Base-by-base conservation (phyloP, 2,888 invertebrate species). In the Rhagium mordax region DNA sequence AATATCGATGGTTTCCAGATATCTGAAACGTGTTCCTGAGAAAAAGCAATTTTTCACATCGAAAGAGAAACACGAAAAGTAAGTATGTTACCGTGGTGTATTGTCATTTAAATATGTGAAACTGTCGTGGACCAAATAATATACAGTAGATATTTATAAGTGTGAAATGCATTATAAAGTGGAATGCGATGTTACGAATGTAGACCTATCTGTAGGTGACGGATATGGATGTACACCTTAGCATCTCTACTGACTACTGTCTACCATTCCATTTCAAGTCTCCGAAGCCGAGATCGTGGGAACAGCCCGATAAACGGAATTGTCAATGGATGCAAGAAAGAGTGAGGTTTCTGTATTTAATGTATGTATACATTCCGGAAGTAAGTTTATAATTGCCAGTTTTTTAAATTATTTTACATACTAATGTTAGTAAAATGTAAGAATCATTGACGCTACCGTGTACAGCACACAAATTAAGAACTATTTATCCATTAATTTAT, bases 161-260 rank as follows among this genome's bases (percentile, higher is more conserved):
- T 75, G 75, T 73, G 71, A 75, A 75, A 66, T 48, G 47, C 55
- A 41, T 61, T 73, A 48, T 74, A 74, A 76, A 76, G 70, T 76
- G 71, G 72, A 74, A 73, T 71, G 72, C 69, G 70, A 59, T 77
- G 77, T 75, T 74, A 78, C 68, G 74, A 79, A 80, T 76, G 78
- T 74, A 70, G 76, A 72, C 70, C 74, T 79, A 80, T 79, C 79
- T 74, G 73, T 69, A 74, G 74, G 74, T 81, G 81, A 81, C 78
- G 80, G 80, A 80, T 81, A 81, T 78, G 80, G 79, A 80, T 81
- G 77, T 77, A 75, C 74, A 71, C 72, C 70, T 71, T 68, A 70
- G 71, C 72, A 75, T 76, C 74, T 73, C 73, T 74, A 70, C 73
- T 71, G 79, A 75, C 81, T 74, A 79, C 79, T 76, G 79, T 78